phyloP scores from a whole-genome alignment of 2,113 vertebrate species.

The Leucosticte australis region DNA sequence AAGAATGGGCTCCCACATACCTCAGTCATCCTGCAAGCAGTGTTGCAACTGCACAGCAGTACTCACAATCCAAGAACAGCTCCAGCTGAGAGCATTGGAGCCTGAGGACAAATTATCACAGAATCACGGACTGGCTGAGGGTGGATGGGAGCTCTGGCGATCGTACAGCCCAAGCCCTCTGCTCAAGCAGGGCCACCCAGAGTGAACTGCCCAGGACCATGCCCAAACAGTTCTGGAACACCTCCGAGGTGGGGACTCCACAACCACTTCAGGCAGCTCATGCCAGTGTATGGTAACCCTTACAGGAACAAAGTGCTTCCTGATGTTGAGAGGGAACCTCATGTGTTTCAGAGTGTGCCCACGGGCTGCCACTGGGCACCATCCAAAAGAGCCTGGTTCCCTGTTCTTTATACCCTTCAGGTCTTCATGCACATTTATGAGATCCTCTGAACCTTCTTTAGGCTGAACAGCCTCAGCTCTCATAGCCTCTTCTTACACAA shows the following conservation, averaged over 20 bases:
- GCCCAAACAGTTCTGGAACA: neutral
- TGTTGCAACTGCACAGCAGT: neutral
- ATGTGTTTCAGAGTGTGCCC: neutral
- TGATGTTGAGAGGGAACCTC: neutral
- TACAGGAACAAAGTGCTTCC: neutral
- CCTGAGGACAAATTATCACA: neutral
- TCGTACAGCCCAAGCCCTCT: fast-evolving
- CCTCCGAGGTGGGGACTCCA: neutral
- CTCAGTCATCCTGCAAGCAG: neutral
- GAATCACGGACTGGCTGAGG: fast-evolving
- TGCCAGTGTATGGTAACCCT: neutral
- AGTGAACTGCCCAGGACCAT: neutral
- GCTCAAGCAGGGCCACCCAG: neutral
- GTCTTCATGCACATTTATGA: neutral
- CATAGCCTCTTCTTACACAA: neutral
- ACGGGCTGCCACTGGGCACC: neutral
- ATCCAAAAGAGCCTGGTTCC: fast-evolving
- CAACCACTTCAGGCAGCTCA: neutral
- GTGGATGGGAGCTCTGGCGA: neutral
- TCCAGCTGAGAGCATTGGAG: neutral
- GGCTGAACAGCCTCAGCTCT: neutral
- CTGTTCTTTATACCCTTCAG: neutral
- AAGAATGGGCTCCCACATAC: neutral
- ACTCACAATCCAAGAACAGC: neutral
- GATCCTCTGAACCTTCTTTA: neutral